Evolutionary conservation across 2,113 vertebrate species (phyloP).

Genomic region (Lates calcarifer): DNA sequence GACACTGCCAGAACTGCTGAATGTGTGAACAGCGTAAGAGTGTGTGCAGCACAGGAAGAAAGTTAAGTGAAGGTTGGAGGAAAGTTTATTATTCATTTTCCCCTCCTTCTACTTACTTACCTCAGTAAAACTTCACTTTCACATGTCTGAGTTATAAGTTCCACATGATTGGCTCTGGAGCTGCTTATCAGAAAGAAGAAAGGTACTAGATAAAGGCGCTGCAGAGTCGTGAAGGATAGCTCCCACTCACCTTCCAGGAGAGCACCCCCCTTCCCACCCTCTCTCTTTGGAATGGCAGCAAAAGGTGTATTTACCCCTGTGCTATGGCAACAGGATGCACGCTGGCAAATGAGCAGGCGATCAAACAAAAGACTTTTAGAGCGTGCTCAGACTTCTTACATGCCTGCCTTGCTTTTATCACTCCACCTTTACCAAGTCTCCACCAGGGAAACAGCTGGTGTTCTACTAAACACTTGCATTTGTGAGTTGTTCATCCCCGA

Average conservation of each 20-base stretch:
- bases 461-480: slow-evolving; percentile 61
- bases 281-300: slow-evolving; percentile 57
- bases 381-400: slow-evolving; percentile 55
- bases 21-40: slow-evolving; percentile 24
- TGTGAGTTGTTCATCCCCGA: slow-evolving; percentile 46
- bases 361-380: slow-evolving; percentile 58
- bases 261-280: neutral
- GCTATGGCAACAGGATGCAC: slow-evolving; percentile 52
- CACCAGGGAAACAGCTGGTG: slow-evolving; percentile 64
- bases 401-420: slow-evolving; percentile 55
- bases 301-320: slow-evolving; percentile 56
- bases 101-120: slow-evolving; percentile 36
- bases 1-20: slow-evolving; percentile 32
- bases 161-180: slow-evolving; percentile 64
- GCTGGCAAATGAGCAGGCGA: slow-evolving; percentile 58
- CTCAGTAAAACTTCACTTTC: slow-evolving; percentile 54
- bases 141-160: slow-evolving; percentile 60
- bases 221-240: slow-evolving; percentile 47
- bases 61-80: slow-evolving; percentile 27
- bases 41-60: slow-evolving; percentile 31
- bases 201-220: slow-evolving; percentile 51
- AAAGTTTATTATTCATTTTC: slow-evolving; percentile 60
- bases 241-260: slow-evolving; percentile 62
- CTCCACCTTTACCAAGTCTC: slow-evolving; percentile 28
- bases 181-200: slow-evolving; percentile 69